phyloP scores from a whole-genome alignment of 1,140 invertebrate genomes.

The Neodiprion pinetum region DNA sequence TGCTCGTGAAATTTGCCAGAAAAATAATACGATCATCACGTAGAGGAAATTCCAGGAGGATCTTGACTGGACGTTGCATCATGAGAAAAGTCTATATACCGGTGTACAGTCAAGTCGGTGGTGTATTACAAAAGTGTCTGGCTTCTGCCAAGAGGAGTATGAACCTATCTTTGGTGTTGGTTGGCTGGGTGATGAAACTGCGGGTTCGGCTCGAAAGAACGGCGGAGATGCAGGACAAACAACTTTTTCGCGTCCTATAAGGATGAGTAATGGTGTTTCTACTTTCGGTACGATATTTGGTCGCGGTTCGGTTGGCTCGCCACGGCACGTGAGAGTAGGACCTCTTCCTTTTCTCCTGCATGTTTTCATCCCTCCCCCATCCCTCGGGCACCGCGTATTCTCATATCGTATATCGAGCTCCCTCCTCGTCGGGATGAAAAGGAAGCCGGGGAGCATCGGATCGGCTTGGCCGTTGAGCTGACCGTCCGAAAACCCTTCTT shows the following conservation, averaged over 20 bases:
- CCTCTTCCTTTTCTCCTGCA: too few species aligned
- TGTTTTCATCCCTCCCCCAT: too few species aligned
- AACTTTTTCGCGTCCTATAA: conserved; percentile 54
- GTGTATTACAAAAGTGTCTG: too few species aligned
- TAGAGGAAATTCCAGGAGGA: too few species aligned
- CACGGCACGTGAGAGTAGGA: conserved; percentile 33
- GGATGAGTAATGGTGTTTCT: conserved; percentile 51
- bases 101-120: too few species aligned
- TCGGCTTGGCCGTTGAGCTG: neutral
- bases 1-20: too few species aligned
- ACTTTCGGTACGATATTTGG: conserved; percentile 49
- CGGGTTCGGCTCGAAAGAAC: neutral
- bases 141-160: too few species aligned
- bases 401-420: conserved; percentile 28
- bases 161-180: too few species aligned
- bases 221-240: conserved; percentile 50
- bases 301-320: conserved; percentile 42
- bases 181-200: too few species aligned
- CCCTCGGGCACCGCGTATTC: conserved; percentile 19
- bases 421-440: neutral
- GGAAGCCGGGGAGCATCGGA: neutral
- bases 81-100: too few species aligned
- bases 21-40: too few species aligned
- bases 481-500: neutral
- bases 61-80: too few species aligned